These are phyloP conservation scores for Catocala fraxini DNA, from an alignment of 2,888 invertebrate species.

Conservation along the genomic window DNA sequence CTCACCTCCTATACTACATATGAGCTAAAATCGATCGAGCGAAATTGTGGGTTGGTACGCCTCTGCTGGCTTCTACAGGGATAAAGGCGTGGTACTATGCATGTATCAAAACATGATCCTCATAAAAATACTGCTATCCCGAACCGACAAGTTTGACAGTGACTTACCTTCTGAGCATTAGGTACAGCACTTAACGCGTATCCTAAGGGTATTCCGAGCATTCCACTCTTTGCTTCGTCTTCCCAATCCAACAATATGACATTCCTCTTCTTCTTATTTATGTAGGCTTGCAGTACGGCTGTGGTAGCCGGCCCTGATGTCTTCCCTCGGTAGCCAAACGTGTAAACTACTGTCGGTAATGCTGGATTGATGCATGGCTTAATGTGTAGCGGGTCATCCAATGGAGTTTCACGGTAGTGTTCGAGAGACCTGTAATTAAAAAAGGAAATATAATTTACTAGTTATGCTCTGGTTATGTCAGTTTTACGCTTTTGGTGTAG, in stretches of 20 bases:
- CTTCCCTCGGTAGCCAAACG: slow-evolving; percentile 78
- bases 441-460: too few relatives aligned
- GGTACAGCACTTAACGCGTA: slow-evolving; percentile 77
- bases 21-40: too few relatives aligned
- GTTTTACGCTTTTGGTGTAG: too few relatives aligned
- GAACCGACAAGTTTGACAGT: too few relatives aligned
- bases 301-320: slow-evolving; percentile 73
- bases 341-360: slow-evolving; percentile 74
- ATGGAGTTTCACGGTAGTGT: slow-evolving; percentile 59
- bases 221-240: slow-evolving; percentile 73
- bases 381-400: slow-evolving; percentile 60
- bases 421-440: slow-evolving; percentile 62
- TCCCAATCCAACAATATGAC: slow-evolving; percentile 81
- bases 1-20: too few relatives aligned
- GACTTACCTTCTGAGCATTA: slow-evolving; percentile 71
- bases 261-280: slow-evolving; percentile 73
- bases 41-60: too few relatives aligned
- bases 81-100: too few relatives aligned
- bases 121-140: too few relatives aligned
- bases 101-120: too few relatives aligned
- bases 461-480: too few relatives aligned
- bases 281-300: slow-evolving; percentile 71
- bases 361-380: slow-evolving; percentile 66
- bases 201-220: slow-evolving; percentile 70
- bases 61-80: too few relatives aligned